Conservation (phyloP, 2,113 vertebrate species). For the Gnathonemus longibarbis region DNA sequence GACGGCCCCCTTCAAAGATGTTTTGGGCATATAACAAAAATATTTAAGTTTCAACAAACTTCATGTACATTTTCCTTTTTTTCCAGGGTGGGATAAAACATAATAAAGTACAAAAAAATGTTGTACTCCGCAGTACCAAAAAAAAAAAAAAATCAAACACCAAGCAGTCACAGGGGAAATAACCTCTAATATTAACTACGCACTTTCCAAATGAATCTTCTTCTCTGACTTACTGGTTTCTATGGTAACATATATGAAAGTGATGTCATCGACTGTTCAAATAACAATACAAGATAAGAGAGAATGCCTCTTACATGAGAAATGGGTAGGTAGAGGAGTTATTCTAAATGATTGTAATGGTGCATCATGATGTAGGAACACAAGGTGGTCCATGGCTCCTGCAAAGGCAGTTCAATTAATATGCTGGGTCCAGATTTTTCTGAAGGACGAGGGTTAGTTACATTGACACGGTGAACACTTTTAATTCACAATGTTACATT, state of each 20-base stretch:
- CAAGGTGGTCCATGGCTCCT: neutral
- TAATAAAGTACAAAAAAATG: conserved; percentile 23
- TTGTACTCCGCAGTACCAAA: conserved; percentile 8
- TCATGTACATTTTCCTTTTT: neutral
- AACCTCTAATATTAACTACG: conserved; percentile 38
- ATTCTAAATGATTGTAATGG: neutral
- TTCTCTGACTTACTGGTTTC: conserved; percentile 27
- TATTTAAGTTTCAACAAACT: neutral
- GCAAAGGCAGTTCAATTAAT: neutral
- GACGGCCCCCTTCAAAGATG: neutral
- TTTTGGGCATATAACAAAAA: neutral
- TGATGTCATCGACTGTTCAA: conserved; percentile 30
- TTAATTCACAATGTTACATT: neutral
- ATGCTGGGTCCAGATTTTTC: neutral
- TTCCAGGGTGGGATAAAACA: conserved; percentile 16
- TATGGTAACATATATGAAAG: conserved; percentile 40
- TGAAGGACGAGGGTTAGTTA: neutral
- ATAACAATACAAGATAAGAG: neutral
- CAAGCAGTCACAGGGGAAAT: conserved; percentile 30
- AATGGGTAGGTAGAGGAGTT: neutral
- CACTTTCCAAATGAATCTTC: conserved; percentile 34
- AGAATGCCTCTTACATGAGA: neutral
- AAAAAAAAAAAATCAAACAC: conserved; percentile 22
- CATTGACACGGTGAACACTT: neutral
- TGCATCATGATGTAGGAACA: neutral